Evolutionary conservation across 2,113 vertebrate species (phyloP).

Genomic region (Gymnobelideus leadbeateri): DNA sequence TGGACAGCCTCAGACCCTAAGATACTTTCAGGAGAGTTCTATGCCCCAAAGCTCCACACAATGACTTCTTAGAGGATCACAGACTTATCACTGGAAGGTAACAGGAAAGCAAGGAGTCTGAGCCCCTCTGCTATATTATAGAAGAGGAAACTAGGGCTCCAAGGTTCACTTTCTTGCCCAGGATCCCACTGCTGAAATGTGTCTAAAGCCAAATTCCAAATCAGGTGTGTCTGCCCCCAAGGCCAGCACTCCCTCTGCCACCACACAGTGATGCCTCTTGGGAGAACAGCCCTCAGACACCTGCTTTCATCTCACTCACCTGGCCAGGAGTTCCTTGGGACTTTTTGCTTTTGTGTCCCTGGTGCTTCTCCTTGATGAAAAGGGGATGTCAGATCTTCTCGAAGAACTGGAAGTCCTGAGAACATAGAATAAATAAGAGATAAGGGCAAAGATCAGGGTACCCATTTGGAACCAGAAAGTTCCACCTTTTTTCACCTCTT

Average conservation of each 20-base stretch:
- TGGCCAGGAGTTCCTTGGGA: background rate
- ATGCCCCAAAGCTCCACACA: too few relatives aligned
- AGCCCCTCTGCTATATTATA: background rate
- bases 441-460: background rate
- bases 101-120: too few relatives aligned
- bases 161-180: background rate
- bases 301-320: background rate
- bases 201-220: background rate
- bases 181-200: background rate
- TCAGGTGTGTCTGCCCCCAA: background rate
- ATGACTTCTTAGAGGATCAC: background rate
- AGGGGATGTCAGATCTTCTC: background rate
- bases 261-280: background rate
- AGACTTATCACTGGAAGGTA: background rate
- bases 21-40: background rate
- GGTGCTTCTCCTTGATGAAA: background rate
- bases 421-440: background rate
- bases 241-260: too few relatives aligned
- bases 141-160: background rate
- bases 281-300: background rate
- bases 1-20: too few relatives aligned
- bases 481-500: background rate
- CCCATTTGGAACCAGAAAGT: background rate
- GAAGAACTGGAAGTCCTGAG: background rate
- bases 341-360: background rate